Percentiles rank a stretch among this genome's conserved stretches.
Conservation (phyloP, 2,113 vertebrate genomes). For the Halichoerus grypus region DNA sequence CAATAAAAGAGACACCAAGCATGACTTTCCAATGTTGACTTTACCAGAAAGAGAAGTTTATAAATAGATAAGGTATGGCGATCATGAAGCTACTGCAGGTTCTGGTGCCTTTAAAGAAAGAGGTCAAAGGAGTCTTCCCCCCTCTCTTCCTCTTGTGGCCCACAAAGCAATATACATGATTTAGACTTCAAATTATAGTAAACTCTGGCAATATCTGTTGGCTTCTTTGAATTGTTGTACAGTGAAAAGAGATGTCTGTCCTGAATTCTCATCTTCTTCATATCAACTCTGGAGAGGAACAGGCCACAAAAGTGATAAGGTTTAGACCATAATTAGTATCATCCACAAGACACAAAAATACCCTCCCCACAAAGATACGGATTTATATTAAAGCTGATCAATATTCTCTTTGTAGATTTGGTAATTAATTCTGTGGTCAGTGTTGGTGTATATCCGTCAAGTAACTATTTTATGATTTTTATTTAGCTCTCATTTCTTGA, state of each 20-base stretch:
- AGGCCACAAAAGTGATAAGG: neutral
- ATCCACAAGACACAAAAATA: neutral
- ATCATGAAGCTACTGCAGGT: neutral
- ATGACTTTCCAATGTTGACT: neutral
- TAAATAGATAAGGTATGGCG: neutral
- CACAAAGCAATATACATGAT: neutral
- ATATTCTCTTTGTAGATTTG: neutral
- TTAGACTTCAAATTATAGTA: neutral
- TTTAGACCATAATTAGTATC: neutral
- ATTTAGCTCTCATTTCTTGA: conserved; percentile 28
- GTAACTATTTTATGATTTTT: neutral
- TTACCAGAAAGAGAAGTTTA: neutral
- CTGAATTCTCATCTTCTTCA: neutral
- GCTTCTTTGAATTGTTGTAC: neutral
- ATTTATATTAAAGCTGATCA: neutral
- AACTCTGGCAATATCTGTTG: neutral
- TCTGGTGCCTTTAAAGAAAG: neutral
- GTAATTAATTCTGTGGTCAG: neutral
- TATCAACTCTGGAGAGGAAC: neutral
- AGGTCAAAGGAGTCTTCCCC: neutral
- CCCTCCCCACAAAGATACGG: neutral
- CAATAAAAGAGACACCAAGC: neutral
- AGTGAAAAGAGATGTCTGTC: neutral
- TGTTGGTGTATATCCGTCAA: neutral
- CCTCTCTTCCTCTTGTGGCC: neutral